These are phyloP conservation scores for Ophraella communa DNA, from an alignment of 2,888 invertebrate species.

Conservation along the genomic window DNA sequence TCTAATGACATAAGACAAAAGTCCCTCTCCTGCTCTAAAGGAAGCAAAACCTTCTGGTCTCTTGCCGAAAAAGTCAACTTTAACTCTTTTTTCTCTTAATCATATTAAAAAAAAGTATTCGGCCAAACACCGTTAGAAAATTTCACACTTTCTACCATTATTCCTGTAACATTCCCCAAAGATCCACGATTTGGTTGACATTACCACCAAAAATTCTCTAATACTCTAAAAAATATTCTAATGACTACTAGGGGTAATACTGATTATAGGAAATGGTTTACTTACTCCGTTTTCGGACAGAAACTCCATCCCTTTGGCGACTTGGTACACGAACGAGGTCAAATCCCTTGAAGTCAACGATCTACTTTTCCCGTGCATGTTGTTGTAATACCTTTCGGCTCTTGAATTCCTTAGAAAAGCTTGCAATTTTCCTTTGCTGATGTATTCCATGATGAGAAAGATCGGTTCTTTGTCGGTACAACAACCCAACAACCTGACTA, in stretches of 20 bases:
- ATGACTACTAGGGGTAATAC: background rate
- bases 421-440: constrained; percentile 87
- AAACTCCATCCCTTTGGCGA: constrained; percentile 89
- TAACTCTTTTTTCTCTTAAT: too few relatives aligned
- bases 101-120: too few relatives aligned
- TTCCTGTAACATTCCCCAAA: too few relatives aligned
- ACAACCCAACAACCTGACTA: constrained; percentile 85
- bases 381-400: constrained; percentile 82
- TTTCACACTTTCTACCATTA: too few relatives aligned
- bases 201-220: background rate
- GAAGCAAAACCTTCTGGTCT: too few relatives aligned
- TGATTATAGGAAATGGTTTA: constrained; percentile 31
- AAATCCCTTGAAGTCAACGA: constrained; percentile 84
- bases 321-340: constrained; percentile 90
- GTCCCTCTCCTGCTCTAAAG: too few relatives aligned
- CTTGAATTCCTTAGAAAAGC: constrained; percentile 85
- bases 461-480: constrained; percentile 92
- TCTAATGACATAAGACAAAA: too few relatives aligned
- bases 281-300: constrained; percentile 82
- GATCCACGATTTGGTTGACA: too few relatives aligned
- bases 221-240: too few relatives aligned
- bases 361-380: constrained; percentile 77
- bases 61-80: too few relatives aligned
- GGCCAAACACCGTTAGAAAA: too few relatives aligned
- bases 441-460: constrained; percentile 91